Percentiles rank a stretch among this genome's conserved stretches.
These are phyloP conservation scores for Drosophila helvetica DNA, from an alignment of 2,888 invertebrate genomes.

Conservation along the genomic window DNA sequence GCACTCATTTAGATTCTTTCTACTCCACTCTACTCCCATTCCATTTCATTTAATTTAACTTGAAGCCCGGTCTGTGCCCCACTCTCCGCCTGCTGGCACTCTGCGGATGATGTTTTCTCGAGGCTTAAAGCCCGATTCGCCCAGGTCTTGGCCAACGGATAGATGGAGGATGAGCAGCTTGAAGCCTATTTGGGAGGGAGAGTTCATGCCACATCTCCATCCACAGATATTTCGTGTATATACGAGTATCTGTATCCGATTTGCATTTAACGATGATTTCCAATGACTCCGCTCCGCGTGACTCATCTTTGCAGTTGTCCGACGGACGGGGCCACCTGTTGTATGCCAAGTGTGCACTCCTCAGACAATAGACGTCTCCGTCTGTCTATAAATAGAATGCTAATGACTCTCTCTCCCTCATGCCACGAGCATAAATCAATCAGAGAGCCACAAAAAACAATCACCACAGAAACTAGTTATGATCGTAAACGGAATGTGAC, in stretches of 20 bases:
- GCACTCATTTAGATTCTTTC: constrained; percentile 40
- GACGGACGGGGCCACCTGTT: constrained; percentile 7
- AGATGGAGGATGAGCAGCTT: neutral
- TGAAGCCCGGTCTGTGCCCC: constrained; percentile 26
- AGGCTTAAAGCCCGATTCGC: constrained; percentile 1
- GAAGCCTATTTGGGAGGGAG: neutral
- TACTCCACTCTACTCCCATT: constrained; percentile 25
- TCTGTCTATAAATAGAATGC: constrained; percentile 35
- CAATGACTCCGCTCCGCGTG: neutral
- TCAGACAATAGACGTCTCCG: neutral
- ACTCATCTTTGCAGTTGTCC: neutral
- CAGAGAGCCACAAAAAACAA: constrained; percentile 11
- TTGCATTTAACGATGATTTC: neutral
- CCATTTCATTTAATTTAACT: constrained; percentile 38
- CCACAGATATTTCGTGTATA: neutral
- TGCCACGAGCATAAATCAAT: constrained; percentile 32
- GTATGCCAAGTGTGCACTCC: constrained; percentile 1
- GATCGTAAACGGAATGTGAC: constrained; percentile 28
- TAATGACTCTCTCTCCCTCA: constrained; percentile 7
- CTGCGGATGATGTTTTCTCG: constrained; percentile 3
- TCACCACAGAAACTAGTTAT: constrained; percentile 25
- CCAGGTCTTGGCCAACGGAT: neutral
- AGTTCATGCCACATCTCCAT: no score
- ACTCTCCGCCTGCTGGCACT: neutral
- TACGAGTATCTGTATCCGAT: neutral